These are phyloP conservation scores for Coelinius sp. DNA, from an alignment of 2,888 invertebrate species.

Conservation along the genomic window DNA sequence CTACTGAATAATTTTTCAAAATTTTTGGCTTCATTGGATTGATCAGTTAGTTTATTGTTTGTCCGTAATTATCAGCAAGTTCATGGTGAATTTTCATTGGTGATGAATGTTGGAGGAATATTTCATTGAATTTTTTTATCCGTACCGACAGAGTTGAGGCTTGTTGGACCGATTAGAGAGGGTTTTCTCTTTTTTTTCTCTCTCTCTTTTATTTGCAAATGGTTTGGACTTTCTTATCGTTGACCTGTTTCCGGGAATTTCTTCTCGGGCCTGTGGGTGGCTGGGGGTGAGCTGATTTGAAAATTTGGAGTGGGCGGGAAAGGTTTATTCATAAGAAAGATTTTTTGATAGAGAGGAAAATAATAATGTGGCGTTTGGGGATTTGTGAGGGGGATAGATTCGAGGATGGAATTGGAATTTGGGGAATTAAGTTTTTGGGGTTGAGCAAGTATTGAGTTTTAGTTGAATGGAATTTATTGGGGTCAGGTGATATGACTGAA, in stretches of 20 bases:
- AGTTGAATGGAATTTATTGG: too few species aligned
- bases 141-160: slow-evolving; percentile 32
- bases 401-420: too few species aligned
- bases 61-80: too few species aligned
- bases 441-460: too few species aligned
- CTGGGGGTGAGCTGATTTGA: not conserved
- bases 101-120: too few species aligned
- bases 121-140: slow-evolving; percentile 4
- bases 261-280: not conserved
- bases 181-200: slow-evolving; percentile 2
- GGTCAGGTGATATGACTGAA: too few species aligned
- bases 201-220: slow-evolving; percentile 2
- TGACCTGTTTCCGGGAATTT: slow-evolving; percentile 23
- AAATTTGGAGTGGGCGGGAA: not conserved
- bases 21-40: too few species aligned
- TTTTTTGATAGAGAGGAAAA: not conserved
- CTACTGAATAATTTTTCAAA: too few species aligned
- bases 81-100: not conserved
- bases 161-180: slow-evolving; percentile 28
- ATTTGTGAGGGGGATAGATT: not conserved
- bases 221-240: slow-evolving; percentile 16
- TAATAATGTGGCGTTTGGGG: not conserved
- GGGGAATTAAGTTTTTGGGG: too few species aligned
- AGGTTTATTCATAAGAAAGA: not conserved
- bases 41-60: too few species aligned